Evolutionary conservation across 2,113 vertebrate species (phyloP).

Genomic region (Rhinolophus sinicus): DNA sequence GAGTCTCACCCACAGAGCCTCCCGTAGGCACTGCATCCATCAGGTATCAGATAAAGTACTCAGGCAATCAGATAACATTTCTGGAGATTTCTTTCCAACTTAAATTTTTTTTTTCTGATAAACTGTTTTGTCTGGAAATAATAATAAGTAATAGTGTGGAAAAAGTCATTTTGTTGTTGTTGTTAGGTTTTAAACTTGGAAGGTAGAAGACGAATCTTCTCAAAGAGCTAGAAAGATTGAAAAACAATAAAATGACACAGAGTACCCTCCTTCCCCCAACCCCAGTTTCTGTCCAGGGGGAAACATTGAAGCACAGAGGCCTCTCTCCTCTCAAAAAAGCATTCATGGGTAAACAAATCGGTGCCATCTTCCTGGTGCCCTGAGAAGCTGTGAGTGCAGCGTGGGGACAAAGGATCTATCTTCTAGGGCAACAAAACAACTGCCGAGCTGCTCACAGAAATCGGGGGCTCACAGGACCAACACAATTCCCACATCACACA

Average conservation of each 20-base stretch:
- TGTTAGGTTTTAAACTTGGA: constrained; percentile 19
- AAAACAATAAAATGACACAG: constrained; percentile 47
- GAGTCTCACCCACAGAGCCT: neutral
- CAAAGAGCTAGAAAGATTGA: constrained; percentile 27
- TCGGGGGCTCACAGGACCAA: constrained; percentile 34
- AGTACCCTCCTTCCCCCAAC: rapidly evolving
- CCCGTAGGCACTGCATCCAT: neutral
- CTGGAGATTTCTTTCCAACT: neutral
- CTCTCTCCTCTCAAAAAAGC: constrained; percentile 67
- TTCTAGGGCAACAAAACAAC: constrained; percentile 46
- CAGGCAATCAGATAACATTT: neutral
- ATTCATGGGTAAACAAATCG: constrained; percentile 74
- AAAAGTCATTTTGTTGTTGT: neutral
- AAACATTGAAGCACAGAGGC: constrained; percentile 34
- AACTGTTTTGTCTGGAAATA: constrained; percentile 1
- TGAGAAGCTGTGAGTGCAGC: constrained; percentile 42
- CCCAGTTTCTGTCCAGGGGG: constrained; percentile 40
- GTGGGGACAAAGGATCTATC: neutral
- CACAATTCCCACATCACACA: constrained; percentile 1
- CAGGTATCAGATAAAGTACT: neutral
- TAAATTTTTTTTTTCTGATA: constrained; percentile 4
- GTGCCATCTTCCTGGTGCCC: constrained; percentile 49
- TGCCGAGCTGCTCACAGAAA: neutral
- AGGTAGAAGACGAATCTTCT: constrained; percentile 14
- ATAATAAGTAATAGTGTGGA: neutral